Percentiles rank a stretch among this genome's conserved stretches.
These are phyloP conservation scores for Loriculus beryllinus DNA, from an alignment of 2,797 vertebrate species.

Conservation along the genomic window DNA sequence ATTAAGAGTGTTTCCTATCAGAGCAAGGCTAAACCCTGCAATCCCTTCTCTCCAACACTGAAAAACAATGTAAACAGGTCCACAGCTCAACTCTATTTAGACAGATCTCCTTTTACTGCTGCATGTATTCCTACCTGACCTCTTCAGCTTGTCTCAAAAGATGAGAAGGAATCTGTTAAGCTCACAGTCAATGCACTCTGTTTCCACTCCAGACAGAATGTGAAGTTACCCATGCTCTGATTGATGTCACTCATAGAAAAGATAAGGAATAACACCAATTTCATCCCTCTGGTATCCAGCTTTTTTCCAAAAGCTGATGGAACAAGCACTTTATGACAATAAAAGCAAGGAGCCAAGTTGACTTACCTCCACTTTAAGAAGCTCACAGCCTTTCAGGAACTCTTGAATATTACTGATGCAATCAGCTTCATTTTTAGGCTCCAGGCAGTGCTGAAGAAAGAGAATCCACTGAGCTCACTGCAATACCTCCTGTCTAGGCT, in stretches of 20 bases:
- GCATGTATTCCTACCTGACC: not conserved
- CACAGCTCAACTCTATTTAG: not conserved
- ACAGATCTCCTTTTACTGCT: not conserved
- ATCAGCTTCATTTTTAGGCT: conserved; percentile 88
- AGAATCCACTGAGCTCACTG: conserved; percentile 47
- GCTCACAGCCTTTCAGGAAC: conserved; percentile 89
- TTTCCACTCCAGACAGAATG: not conserved
- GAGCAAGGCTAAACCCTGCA: not conserved
- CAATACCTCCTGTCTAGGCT: not conserved
- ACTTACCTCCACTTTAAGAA: conserved; percentile 93
- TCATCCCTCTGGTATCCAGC: not conserved
- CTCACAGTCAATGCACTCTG: not conserved
- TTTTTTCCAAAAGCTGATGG: not conserved
- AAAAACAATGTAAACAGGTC: not conserved
- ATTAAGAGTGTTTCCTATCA: not conserved
- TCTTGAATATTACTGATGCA: conserved; percentile 89
- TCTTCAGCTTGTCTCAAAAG: not conserved
- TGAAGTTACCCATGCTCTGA: not conserved
- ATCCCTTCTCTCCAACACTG: not conserved
- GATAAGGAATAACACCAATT: not conserved
- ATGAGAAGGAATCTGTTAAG: not conserved
- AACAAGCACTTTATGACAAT: not conserved
- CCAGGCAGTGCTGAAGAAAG: conserved; percentile 84
- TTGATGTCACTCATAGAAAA: not conserved
- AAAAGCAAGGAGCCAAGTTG: not conserved